Evolutionary conservation across 1,140 invertebrate species (phyloP).

Genomic region (Drosophila nigromelanica): DNA sequence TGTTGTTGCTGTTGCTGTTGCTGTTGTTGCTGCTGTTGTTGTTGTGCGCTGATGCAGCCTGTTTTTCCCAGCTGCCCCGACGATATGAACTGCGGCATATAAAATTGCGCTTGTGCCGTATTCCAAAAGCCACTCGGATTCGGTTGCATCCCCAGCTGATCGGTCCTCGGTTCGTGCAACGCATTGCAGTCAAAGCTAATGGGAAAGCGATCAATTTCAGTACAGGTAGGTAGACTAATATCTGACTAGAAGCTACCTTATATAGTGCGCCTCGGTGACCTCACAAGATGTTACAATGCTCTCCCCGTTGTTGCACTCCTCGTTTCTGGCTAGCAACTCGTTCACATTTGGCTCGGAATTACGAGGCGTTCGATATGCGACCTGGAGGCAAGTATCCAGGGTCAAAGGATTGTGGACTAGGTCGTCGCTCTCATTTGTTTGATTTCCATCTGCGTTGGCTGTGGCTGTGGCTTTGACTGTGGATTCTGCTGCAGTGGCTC

Average conservation of each 20-base stretch:
- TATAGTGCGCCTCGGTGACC: constrained; percentile 53
- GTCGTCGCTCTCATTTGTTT: background rate
- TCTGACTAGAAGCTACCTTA: constrained; percentile 25
- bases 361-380: constrained; percentile 37
- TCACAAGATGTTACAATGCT: constrained; percentile 48
- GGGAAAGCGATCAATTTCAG: background rate
- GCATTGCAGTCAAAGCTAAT: constrained; percentile 4
- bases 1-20: background rate
- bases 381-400: constrained; percentile 16
- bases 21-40: background rate
- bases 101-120: background rate
- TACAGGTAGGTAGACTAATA: background rate
- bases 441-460: background rate
- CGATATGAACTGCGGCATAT: constrained; percentile 7
- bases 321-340: background rate
- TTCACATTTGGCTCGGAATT: background rate
- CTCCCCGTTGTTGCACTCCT: background rate
- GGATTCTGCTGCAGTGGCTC: background rate
- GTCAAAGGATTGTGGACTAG: background rate
- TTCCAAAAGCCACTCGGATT: background rate
- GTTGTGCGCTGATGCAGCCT: background rate
- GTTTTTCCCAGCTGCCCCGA: constrained; percentile 1
- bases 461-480: too few species aligned
- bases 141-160: background rate
- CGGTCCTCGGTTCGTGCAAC: background rate